Evolutionary conservation across 2,888 invertebrate species (phyloP).

Genomic region (Cryptosula pallasiana): DNA sequence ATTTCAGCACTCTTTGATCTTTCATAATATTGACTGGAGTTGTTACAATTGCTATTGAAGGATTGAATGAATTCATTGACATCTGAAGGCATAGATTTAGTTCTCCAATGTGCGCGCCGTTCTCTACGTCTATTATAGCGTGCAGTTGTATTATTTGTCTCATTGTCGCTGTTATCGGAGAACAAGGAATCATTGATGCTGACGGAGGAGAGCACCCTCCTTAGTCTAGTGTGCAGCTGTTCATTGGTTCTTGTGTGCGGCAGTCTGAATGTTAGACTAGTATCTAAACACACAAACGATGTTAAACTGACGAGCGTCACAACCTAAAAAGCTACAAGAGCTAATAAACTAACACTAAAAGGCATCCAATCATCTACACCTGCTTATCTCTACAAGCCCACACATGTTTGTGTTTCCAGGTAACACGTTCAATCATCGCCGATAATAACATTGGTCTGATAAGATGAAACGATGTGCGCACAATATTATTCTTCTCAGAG

Average conservation of each 20-base stretch:
- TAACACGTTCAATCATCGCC: no score
- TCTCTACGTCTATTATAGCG: background rate
- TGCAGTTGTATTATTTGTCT: background rate
- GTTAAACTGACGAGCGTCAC: no score
- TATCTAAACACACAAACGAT: conserved; percentile 1
- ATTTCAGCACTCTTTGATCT: conserved; percentile 17
- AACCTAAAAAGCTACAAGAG: no score
- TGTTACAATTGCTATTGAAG: conserved; percentile 1
- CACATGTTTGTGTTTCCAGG: no score
- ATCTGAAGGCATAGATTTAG: conserved; percentile 6
- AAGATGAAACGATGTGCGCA: no score
- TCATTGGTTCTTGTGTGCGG: conserved; percentile 13
- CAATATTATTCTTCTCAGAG: no score
- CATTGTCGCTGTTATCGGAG: background rate
- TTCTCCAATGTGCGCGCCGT: background rate
- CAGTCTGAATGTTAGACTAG: background rate
- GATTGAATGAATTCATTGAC: conserved; percentile 8
- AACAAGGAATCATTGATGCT: conserved; percentile 8
- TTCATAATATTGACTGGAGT: background rate
- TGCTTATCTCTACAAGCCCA: no score
- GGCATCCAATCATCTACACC: no score
- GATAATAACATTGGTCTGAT: no score
- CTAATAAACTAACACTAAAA: no score
- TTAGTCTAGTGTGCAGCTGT: conserved; percentile 4
- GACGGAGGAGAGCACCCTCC: conserved; percentile 7